These are phyloP conservation scores for Noturus placidus DNA, from an alignment of 2,113 vertebrate species.

Conservation along the genomic window DNA sequence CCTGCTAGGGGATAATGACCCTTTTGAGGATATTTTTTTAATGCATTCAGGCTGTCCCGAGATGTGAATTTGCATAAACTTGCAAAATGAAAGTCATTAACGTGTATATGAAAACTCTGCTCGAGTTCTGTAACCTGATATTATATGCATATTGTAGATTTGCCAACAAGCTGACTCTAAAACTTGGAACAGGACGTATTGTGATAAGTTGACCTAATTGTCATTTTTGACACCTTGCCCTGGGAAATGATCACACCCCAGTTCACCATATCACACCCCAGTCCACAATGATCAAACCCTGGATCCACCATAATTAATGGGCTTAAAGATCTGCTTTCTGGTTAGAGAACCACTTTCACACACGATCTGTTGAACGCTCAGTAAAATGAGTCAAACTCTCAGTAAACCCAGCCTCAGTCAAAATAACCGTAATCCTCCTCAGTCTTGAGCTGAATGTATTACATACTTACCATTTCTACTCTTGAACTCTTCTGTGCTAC, in stretches of 20 bases:
- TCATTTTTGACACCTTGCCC: neutral
- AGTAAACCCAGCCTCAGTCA: neutral
- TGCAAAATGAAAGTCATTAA: neutral
- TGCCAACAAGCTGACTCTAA: neutral
- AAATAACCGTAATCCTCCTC: neutral
- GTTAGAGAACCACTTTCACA: neutral
- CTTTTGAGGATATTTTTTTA: neutral
- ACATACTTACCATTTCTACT: neutral
- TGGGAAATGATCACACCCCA: neutral
- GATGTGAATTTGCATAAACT: neutral
- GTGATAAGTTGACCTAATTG: neutral
- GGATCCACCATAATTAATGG: neutral
- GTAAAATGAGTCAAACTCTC: neutral
- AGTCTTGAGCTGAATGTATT: neutral
- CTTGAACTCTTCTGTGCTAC: neutral
- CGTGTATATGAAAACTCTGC: neutral
- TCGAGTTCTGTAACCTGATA: neutral
- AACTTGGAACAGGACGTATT: neutral
- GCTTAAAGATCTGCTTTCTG: neutral
- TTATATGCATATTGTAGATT: neutral
- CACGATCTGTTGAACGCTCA: neutral
- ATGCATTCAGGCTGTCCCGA: neutral
- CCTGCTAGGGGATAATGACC: neutral
- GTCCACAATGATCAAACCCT: neutral
- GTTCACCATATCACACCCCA: neutral